phyloP scores from a whole-genome alignment of 2,888 invertebrate genomes.

The Masnerella sp. region DNA sequence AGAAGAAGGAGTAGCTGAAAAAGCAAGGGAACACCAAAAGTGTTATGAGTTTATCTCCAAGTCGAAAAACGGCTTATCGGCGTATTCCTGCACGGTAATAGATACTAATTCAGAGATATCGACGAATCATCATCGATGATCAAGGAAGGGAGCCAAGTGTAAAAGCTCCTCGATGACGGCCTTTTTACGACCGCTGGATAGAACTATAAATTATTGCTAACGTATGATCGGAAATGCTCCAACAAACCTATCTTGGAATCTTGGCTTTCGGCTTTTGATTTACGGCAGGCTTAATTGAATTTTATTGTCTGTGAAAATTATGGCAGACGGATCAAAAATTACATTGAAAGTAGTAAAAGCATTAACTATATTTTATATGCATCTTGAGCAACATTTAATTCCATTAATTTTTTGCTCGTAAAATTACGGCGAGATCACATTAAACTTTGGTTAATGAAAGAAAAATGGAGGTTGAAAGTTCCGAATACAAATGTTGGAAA shows the following conservation, averaged over 20 bases:
- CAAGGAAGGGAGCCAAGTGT: slow-evolving; percentile 32
- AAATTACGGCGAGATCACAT: no score
- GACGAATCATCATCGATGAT: slow-evolving; percentile 56
- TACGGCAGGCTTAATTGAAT: no score
- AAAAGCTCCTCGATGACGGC: slow-evolving; percentile 22
- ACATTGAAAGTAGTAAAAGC: no score
- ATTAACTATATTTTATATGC: no score
- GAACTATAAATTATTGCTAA: slow-evolving; percentile 12
- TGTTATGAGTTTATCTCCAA: slow-evolving; percentile 50
- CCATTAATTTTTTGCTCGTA: no score
- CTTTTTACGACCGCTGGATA: slow-evolving; percentile 3
- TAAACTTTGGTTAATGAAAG: no score
- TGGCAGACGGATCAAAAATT: no score
- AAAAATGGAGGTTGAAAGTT: no score
- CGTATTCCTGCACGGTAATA: slow-evolving; percentile 38
- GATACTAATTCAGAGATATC: slow-evolving; percentile 56
- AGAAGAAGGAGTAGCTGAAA: slow-evolving; percentile 57
- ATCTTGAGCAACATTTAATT: no score
- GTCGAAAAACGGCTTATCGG: slow-evolving; percentile 44
- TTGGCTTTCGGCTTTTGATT: no score
- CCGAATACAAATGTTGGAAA: no score
- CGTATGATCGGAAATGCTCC: background rate
- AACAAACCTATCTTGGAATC: background rate
- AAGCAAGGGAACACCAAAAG: slow-evolving; percentile 53
- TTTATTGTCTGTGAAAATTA: no score